Evolutionary conservation across 1,140 invertebrate species (phyloP).

Genomic region (Belonocnema kinseyi): DNA sequence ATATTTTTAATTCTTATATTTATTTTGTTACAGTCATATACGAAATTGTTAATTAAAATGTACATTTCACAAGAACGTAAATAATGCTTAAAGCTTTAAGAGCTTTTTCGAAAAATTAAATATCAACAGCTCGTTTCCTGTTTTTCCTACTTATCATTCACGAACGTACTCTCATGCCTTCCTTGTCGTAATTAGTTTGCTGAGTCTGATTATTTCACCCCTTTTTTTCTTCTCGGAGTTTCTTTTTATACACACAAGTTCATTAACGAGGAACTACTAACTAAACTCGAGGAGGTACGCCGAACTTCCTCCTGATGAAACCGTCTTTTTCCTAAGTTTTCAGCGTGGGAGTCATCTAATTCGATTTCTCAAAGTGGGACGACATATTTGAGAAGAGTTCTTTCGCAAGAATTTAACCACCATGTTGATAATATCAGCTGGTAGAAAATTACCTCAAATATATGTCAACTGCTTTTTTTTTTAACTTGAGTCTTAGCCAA

Average conservation of each 20-base stretch:
- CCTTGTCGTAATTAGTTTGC: neutral
- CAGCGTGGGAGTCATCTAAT: conserved; percentile 24
- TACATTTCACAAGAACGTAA: no score
- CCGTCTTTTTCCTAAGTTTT: conserved; percentile 12
- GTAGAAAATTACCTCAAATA: conserved; percentile 5
- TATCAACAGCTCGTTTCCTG: conserved; percentile 1
- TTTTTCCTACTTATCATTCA: neutral
- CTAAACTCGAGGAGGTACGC: neutral
- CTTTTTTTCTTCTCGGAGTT: neutral
- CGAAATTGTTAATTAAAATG: no score
- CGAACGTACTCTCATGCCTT: neutral
- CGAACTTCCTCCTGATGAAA: neutral
- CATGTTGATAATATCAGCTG: neutral
- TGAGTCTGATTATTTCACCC: neutral
- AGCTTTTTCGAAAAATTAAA: neutral
- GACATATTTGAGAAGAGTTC: neutral
- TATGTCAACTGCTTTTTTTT: neutral
- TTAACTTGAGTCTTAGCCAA: neutral
- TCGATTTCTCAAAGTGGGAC: conserved; percentile 10
- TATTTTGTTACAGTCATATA: no score
- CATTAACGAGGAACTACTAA: neutral
- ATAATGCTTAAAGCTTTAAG: no score
- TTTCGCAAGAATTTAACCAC: conserved; percentile 26
- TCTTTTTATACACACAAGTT: neutral
- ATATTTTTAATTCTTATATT: no score